Evolutionary conservation across 2,113 vertebrate species (phyloP).

Genomic region (Stigmatopora argus): DNA sequence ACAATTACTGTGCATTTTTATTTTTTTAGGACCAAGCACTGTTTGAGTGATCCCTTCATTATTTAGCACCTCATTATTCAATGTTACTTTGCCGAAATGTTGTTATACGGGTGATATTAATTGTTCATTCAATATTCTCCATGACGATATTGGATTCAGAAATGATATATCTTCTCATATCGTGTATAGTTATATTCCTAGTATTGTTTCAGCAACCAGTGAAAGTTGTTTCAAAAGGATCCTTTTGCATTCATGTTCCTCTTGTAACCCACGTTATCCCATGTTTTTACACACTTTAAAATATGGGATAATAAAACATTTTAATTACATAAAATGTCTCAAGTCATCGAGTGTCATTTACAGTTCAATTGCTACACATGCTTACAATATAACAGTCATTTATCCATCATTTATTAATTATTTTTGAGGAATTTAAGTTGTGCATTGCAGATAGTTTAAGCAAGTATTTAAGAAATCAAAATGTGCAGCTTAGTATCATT

Average conservation of each 20-base stretch:
- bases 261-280: neutral
- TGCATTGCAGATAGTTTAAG: neutral
- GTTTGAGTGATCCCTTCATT: constrained; percentile 41
- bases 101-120: constrained; percentile 20
- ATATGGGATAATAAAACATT: neutral
- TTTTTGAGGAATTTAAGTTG: neutral
- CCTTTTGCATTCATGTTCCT: neutral
- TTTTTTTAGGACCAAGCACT: constrained; percentile 64
- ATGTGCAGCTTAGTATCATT: neutral
- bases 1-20: constrained; percentile 48
- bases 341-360: neutral
- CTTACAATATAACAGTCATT: neutral
- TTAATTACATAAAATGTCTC: neutral
- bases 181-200: neutral
- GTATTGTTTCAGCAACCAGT: neutral
- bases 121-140: neutral
- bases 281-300: neutral
- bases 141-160: neutral
- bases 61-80: constrained; percentile 23
- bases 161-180: neutral
- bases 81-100: constrained; percentile 25
- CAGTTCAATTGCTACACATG: neutral
- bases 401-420: neutral
- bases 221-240: neutral
- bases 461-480: neutral